These are phyloP conservation scores for Dendrolimus punctatus DNA, from an alignment of 1,140 invertebrate species.

Conservation along the genomic window DNA sequence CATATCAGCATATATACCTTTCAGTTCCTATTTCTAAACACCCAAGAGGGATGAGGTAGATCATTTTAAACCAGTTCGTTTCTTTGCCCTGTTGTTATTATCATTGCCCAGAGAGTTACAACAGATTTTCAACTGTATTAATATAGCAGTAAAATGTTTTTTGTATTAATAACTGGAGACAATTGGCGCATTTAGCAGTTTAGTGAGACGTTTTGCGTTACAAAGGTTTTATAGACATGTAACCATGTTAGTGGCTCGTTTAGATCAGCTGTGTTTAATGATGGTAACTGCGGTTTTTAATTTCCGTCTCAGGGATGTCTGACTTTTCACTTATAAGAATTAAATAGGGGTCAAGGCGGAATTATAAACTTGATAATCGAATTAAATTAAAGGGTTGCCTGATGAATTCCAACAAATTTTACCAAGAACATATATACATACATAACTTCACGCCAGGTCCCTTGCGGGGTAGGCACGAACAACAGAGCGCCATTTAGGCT, in stretches of 20 bases:
- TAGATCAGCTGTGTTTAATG: constrained; percentile 21
- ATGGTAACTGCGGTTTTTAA: too few relatives aligned
- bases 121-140: constrained; percentile 39
- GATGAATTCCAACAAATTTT: too few relatives aligned
- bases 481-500: too few relatives aligned
- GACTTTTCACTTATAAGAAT: too few relatives aligned
- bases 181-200: constrained; percentile 32
- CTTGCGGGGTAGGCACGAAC: too few relatives aligned
- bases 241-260: constrained; percentile 18
- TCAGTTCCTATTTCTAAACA: constrained; percentile 11
- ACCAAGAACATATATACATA: too few relatives aligned
- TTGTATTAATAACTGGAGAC: constrained; percentile 11
- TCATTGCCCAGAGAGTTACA: constrained; percentile 30
- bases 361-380: too few relatives aligned
- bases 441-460: too few relatives aligned
- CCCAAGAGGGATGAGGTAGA: constrained; percentile 12
- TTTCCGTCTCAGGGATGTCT: too few relatives aligned
- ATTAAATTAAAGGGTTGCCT: too few relatives aligned
- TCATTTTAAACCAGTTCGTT: constrained; percentile 38
- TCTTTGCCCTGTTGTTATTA: constrained; percentile 60
- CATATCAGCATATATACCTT: constrained; percentile 21
- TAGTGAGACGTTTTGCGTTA: constrained; percentile 44
- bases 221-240: constrained; percentile 43
- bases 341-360: too few relatives aligned
- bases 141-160: constrained; percentile 12